phyloP scores from a whole-genome alignment of 2,797 vertebrate genomes.

The Acanthis flammea region DNA sequence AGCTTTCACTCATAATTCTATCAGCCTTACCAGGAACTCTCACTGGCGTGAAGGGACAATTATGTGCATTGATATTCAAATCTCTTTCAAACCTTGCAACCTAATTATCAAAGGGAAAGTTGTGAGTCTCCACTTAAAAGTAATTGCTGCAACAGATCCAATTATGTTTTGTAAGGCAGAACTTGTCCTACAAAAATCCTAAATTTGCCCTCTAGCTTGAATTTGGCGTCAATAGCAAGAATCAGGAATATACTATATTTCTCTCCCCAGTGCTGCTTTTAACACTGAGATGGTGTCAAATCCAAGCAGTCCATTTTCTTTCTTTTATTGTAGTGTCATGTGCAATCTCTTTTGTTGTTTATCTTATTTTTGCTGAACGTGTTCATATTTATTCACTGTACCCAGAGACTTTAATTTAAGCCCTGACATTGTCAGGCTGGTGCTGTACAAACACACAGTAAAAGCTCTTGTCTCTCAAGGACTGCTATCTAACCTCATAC shows the following conservation, averaged over 20 bases:
- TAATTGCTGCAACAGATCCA: constrained; percentile 4
- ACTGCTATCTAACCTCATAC: not conserved
- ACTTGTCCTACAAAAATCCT: not conserved
- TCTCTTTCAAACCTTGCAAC: not conserved
- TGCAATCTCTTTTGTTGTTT: not conserved
- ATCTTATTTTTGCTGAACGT: not conserved
- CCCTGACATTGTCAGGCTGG: not conserved
- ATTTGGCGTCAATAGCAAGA: not conserved
- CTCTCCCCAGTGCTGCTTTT: not conserved
- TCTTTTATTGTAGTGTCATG: not conserved
- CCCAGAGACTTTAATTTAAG: not conserved
- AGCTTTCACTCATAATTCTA: not conserved
- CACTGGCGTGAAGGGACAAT: not conserved
- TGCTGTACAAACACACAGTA: not conserved
- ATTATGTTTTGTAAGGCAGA: not conserved
- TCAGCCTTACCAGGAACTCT: not conserved
- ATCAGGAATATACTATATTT: not conserved
- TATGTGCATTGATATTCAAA: not conserved
- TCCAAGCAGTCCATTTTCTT: not conserved
- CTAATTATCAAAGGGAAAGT: not conserved
- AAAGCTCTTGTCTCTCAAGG: not conserved
- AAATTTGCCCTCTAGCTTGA: not conserved
- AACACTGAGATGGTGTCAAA: not conserved
- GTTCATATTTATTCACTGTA: not conserved
- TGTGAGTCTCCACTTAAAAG: not conserved